A percentile compares a stretch with the other conserved stretches of the same genome.
phyloP scores from a whole-genome alignment of 2,797 vertebrate genomes.

The Halcyon badia region DNA sequence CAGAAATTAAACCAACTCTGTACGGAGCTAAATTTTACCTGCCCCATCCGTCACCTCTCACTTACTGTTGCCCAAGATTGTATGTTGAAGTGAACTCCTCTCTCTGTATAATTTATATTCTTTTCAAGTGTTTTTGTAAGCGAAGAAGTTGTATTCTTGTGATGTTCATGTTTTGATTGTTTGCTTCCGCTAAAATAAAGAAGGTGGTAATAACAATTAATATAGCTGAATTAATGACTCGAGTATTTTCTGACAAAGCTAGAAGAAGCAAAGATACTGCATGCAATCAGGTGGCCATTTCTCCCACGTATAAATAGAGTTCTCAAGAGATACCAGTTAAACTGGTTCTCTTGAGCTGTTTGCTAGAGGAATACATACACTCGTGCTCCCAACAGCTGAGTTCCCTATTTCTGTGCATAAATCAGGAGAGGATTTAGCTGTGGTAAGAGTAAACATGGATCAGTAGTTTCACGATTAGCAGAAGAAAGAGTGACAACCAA shows the following conservation, averaged over 20 bases:
- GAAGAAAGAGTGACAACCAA: background rate
- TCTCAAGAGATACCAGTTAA: background rate
- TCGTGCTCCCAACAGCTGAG: background rate
- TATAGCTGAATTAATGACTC: background rate
- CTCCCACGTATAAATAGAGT: background rate
- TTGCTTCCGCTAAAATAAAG: constrained; percentile 52
- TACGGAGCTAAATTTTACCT: background rate
- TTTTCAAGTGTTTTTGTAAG: constrained; percentile 17
- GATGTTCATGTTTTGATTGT: constrained; percentile 34
- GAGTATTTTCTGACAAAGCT: background rate
- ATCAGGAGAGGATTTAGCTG: background rate
- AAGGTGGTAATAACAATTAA: background rate
- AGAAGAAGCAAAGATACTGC: background rate
- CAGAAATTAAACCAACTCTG: background rate
- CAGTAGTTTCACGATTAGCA: background rate
- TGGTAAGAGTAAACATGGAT: background rate
- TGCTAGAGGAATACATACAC: background rate
- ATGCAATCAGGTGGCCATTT: background rate
- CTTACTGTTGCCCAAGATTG: constrained; percentile 79
- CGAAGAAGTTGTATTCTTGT: constrained; percentile 49
- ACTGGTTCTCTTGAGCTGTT: background rate
- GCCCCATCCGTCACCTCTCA: background rate
- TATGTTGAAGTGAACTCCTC: constrained; percentile 78
- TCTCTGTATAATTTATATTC: constrained; percentile 70
- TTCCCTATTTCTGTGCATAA: background rate